phyloP scores from a whole-genome alignment of 2,888 invertebrate species.

The Hypsopygia costalis region DNA sequence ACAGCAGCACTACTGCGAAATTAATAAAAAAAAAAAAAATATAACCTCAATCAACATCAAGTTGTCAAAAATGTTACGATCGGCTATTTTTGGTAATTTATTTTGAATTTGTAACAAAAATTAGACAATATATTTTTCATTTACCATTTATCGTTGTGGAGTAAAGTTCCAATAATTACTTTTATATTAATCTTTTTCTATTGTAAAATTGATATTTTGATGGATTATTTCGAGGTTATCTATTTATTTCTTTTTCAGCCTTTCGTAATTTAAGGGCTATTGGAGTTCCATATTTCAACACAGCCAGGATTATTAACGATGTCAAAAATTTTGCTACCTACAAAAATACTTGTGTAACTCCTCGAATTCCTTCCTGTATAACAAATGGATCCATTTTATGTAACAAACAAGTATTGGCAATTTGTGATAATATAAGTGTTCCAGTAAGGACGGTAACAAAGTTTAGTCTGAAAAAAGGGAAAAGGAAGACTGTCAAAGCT shows the following conservation, averaged over 20 bases:
- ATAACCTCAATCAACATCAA: too few relatives aligned
- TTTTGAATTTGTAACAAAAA: slow-evolving; percentile 5
- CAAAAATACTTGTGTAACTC: slow-evolving; percentile 20
- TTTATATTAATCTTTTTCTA: slow-evolving; percentile 5
- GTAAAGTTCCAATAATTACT: too few relatives aligned
- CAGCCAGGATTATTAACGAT: slow-evolving; percentile 46
- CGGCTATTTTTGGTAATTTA: slow-evolving; percentile 51
- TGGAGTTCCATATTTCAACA: slow-evolving; percentile 37
- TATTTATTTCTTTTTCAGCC: slow-evolving; percentile 54
- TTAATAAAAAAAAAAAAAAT: too few relatives aligned
- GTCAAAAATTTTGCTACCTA: slow-evolving; percentile 35
- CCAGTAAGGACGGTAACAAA: slow-evolving; percentile 84
- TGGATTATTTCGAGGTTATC: slow-evolving; percentile 46
- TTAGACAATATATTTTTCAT: too few relatives aligned
- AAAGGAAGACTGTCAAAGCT: slow-evolving; percentile 86
- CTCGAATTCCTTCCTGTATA: slow-evolving; percentile 6
- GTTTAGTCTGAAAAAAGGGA: slow-evolving; percentile 86
- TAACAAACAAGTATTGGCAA: slow-evolving; percentile 52
- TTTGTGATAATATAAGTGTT: slow-evolving; percentile 39
- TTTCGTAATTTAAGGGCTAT: slow-evolving; percentile 49
- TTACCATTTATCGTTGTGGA: too few relatives aligned
- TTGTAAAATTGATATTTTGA: slow-evolving; percentile 19
- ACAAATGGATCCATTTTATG: slow-evolving; percentile 31
- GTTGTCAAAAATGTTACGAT: slow-evolving; percentile 61
- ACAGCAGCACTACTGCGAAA: too few relatives aligned